Conservation (phyloP, 2,113 vertebrate species). For the Zapus hudsonius region DNA sequence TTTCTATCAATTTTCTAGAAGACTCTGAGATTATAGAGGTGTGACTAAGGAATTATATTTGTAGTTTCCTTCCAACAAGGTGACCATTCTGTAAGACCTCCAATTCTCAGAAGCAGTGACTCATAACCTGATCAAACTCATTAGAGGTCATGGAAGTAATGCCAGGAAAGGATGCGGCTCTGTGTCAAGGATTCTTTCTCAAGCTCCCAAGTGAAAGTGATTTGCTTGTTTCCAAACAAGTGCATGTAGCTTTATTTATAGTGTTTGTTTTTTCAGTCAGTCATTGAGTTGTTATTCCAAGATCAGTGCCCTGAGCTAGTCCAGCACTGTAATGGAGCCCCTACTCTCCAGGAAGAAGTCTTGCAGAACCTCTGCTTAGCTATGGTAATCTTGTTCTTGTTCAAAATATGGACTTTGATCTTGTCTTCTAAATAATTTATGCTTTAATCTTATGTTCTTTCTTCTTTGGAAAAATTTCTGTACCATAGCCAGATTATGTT, state of each 20-base stretch:
- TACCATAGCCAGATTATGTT: not conserved
- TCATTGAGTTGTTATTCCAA: not conserved
- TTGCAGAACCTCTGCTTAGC: not conserved
- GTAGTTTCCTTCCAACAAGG: constrained; percentile 71
- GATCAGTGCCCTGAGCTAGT: not conserved
- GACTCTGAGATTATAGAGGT: constrained; percentile 71
- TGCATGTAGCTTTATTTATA: constrained; percentile 42
- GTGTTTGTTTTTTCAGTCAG: not conserved
- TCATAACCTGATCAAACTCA: constrained; percentile 66
- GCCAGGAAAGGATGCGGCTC: constrained; percentile 73
- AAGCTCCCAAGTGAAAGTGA: constrained; percentile 59
- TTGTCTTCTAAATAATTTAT: not conserved
- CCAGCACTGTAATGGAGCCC: not conserved
- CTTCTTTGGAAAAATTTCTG: not conserved
- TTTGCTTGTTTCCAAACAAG: constrained; percentile 55
- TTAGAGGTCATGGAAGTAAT: constrained; percentile 79
- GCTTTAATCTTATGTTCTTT: not conserved
- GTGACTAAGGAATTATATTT: constrained; percentile 70
- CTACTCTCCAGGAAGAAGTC: not conserved
- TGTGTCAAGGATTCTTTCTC: constrained; percentile 53
- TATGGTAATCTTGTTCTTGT: not conserved
- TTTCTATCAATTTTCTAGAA: constrained; percentile 26
- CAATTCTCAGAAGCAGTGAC: constrained; percentile 76
- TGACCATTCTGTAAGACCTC: constrained; percentile 63
- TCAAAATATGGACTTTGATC: not conserved